Evolutionary conservation across 2,797 vertebrate species (phyloP), one percentile per base, ranked within the genome.

Genomic region (Vireo griseus): DNA sequence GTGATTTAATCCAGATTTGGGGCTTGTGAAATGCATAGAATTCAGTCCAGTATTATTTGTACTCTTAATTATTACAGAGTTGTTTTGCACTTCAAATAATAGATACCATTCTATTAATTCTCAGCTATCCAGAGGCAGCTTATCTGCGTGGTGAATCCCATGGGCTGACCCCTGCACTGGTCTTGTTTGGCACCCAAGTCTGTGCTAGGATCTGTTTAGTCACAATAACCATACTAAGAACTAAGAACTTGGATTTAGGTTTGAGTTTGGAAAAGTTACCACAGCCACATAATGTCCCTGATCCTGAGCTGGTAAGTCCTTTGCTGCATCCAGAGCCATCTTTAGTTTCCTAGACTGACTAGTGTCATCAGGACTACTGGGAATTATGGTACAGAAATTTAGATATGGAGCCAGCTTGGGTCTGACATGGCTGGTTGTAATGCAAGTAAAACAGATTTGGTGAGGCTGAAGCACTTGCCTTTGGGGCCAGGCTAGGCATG

Each of bases 1-100:
- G 18, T 88, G 51, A 78, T 92, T 86, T 93, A 90, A 84, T 84
- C 50, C 77, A 72, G 66, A 78, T 81, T 72, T 90, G 31, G 22
- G 29, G 31, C 28, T 86, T 84, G 31, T 72, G 73, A 92, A 94
- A 61, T 40, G 33, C 40, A 48, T 51, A 73, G 65, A 66, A 90
- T 78, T 50, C 54, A 84, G 37, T 92, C 58, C 58, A 68, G 58
- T 88, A 84, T n/a, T 88, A 65, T 84, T 84, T 78, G 12, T 78
- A 59, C 54, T 90, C 51, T 50, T 88, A 44, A 88, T 90, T 75
- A 86, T 16, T 54, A 71, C 19, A 14, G 61, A 80, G 50, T 72
- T 77, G 61, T 63, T 78, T 73, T 73, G 42, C 26, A 51, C 42
- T 86, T 92, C 37, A 35, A 35, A 22, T 78, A 35, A 57, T 55